Percentiles rank a stretch among this genome's conserved stretches.
These are phyloP conservation scores for Chrysolina haemoptera DNA, from an alignment of 2,888 invertebrate genomes.

Conservation along the genomic window DNA sequence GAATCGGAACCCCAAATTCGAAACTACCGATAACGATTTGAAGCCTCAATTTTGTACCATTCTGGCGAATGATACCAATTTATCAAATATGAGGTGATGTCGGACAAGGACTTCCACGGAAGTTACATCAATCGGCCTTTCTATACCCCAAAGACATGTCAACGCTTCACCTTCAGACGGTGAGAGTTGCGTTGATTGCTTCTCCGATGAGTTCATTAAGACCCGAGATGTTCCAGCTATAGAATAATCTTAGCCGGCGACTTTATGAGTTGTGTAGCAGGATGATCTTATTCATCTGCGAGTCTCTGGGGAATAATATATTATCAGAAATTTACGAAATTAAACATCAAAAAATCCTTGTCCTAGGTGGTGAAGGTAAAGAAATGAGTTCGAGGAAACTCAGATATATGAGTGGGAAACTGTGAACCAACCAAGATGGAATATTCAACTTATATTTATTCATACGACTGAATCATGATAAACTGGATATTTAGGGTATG, in stretches of 20 bases:
- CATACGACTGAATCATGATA: no score
- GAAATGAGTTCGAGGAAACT: no score
- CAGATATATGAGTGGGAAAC: no score
- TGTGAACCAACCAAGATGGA: no score
- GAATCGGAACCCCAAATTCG: background rate
- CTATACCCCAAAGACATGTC: constrained; percentile 46
- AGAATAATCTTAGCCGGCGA: constrained; percentile 54
- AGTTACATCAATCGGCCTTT: constrained; percentile 37
- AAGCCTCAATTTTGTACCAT: background rate
- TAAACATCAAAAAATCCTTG: no score
- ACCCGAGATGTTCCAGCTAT: constrained; percentile 59
- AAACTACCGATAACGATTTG: background rate
- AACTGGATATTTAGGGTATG: no score
- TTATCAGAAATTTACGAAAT: background rate
- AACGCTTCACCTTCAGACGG: constrained; percentile 57
- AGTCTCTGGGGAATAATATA: background rate
- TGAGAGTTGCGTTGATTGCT: constrained; percentile 62
- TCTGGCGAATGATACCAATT: background rate
- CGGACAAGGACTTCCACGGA: constrained; percentile 24
- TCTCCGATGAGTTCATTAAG: constrained; percentile 63
- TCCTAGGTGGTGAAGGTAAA: no score
- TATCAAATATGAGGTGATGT: background rate
- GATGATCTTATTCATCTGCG: background rate
- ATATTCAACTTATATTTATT: no score
- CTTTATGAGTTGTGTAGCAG: background rate